Conservation (phyloP, 2,113 vertebrate species). For the Pterocles burchelli region DNA sequence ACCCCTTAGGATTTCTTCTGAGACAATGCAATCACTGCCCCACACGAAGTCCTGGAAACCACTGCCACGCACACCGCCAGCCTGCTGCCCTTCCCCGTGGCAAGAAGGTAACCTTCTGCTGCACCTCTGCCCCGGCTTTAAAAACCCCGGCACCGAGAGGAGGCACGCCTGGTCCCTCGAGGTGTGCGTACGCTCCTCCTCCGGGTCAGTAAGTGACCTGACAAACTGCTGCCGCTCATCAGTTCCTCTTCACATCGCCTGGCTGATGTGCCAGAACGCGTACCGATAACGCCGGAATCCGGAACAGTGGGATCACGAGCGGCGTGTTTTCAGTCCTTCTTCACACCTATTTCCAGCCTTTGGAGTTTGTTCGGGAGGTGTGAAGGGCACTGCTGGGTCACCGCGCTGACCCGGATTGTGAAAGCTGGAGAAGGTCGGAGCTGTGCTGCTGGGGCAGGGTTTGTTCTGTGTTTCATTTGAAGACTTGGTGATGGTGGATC, state of each 20-base stretch:
- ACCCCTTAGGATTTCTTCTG: constrained; percentile 14
- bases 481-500: neutral
- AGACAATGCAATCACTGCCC: constrained; percentile 32
- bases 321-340: neutral
- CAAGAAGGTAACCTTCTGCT: constrained; percentile 27
- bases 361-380: neutral
- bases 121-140: neutral
- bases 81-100: neutral
- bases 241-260: neutral
- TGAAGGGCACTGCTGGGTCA: neutral
- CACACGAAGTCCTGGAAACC: neutral
- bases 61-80: neutral
- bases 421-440: neutral
- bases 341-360: neutral
- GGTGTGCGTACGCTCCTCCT: neutral
- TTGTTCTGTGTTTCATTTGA: accelerated
- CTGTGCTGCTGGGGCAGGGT: neutral
- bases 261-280: neutral
- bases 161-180: neutral
- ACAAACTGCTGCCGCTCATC: neutral
- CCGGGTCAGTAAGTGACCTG: neutral
- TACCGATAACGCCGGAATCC: neutral
- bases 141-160: neutral
- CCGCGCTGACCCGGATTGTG: accelerated
- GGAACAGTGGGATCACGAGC: neutral